Conservation (phyloP, 1,140 invertebrate genomes). For the Conopomorpha cramerella region DNA sequence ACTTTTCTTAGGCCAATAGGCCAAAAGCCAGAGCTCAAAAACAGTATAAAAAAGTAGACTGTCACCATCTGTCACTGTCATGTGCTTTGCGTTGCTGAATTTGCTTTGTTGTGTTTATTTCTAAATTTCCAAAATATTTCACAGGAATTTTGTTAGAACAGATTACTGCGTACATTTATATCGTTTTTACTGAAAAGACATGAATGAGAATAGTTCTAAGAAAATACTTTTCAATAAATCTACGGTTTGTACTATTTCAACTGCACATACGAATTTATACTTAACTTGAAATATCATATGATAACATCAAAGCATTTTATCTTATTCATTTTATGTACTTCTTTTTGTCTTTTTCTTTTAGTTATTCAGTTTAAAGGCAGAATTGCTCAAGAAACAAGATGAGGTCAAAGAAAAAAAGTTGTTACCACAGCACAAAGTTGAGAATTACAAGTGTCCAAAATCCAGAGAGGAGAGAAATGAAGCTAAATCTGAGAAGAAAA, state of each 20-base stretch:
- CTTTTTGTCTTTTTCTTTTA: constrained; percentile 31
- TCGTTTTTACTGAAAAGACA: constrained; percentile 11
- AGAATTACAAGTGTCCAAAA: constrained; percentile 29
- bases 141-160: constrained; percentile 1
- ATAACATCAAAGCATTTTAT: too few relatives aligned
- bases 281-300: too few relatives aligned
- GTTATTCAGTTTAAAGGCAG: constrained; percentile 73
- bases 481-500: constrained; percentile 23
- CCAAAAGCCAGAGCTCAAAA: too few relatives aligned
- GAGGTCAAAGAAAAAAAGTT: constrained; percentile 71
- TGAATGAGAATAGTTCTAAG: constrained; percentile 41
- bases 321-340: constrained; percentile 4
- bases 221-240: constrained; percentile 53
- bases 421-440: constrained; percentile 42
- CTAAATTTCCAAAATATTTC: too few relatives aligned
- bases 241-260: constrained; percentile 23
- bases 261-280: too few relatives aligned
- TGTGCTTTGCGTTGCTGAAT: too few relatives aligned
- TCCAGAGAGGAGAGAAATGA: constrained; percentile 13
- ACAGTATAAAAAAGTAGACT: too few relatives aligned
- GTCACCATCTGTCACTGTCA: too few relatives aligned
- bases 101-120: too few relatives aligned
- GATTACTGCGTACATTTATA: constrained; percentile 5
- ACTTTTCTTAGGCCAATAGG: too few relatives aligned
- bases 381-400: constrained; percentile 76